These are phyloP conservation scores for Psilopogon haemacephalus DNA, from an alignment of 2,113 vertebrate genomes.

Conservation along the genomic window DNA sequence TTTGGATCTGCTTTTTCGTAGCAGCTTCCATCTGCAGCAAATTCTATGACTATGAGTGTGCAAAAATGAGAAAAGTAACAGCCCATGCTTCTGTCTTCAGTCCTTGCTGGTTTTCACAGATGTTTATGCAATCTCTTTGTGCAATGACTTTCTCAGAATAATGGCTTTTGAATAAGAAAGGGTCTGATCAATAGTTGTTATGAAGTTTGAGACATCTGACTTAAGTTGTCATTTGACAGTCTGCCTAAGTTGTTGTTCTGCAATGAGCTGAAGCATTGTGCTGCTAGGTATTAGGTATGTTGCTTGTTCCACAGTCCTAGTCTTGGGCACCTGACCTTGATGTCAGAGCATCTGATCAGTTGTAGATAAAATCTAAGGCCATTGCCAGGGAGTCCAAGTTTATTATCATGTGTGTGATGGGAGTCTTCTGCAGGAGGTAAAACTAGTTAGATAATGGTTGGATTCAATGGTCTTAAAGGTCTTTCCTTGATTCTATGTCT, in stretches of 20 bases:
- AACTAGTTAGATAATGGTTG: no score
- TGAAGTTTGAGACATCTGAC: not conserved
- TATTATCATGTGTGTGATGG: not conserved
- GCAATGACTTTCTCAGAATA: not conserved
- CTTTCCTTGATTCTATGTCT: no score
- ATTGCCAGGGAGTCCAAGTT: not conserved
- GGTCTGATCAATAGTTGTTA: not conserved
- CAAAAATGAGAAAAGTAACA: not conserved
- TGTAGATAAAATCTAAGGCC: not conserved
- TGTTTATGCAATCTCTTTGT: not conserved
- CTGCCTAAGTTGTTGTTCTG: not conserved
- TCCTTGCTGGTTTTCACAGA: not conserved
- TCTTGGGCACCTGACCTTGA: not conserved
- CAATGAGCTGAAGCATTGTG: not conserved
- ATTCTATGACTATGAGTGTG: not conserved
- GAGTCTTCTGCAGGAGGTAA: not conserved
- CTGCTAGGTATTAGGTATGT: not conserved
- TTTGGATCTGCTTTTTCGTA: not conserved
- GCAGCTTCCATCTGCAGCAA: not conserved
- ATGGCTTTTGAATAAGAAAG: not conserved
- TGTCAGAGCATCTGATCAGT: not conserved
- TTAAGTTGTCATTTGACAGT: not conserved
- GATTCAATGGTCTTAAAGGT: no score
- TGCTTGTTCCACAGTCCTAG: not conserved
- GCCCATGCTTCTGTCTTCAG: rapidly evolving